Evolutionary conservation across 2,113 vertebrate species (phyloP).

Genomic region (Chaetura pelagica): DNA sequence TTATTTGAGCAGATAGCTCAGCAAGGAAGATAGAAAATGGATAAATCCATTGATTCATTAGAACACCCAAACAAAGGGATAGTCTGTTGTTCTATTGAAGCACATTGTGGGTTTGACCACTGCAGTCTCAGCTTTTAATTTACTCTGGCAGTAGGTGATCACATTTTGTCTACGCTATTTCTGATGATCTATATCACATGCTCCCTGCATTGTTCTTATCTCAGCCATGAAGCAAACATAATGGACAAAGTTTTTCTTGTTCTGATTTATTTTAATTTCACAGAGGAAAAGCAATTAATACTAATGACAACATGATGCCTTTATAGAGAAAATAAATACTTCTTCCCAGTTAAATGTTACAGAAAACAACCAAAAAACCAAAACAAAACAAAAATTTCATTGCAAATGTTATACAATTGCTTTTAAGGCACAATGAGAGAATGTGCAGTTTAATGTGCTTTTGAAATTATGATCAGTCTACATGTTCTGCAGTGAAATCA

Average conservation of each 20-base stretch:
- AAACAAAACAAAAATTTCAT: not conserved
- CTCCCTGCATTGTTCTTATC: not conserved
- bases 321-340: not conserved
- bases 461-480: not conserved
- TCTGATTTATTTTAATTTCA: slow-evolving; percentile 29
- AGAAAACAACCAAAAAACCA: not conserved
- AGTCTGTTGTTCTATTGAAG: not conserved
- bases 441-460: not conserved
- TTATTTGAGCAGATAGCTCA: not conserved
- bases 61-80: not conserved
- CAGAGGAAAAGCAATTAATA: not conserved
- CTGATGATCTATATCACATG: not conserved
- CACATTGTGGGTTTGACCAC: not conserved
- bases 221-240: not conserved
- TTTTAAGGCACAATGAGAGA: not conserved
- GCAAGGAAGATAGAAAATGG: not conserved
- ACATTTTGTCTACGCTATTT: not conserved
- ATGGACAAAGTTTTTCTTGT: not conserved
- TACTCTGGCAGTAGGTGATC: not conserved
- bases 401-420: not conserved
- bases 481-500: not conserved
- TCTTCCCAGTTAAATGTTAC: not conserved
- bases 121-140: not conserved
- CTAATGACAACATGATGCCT: not conserved
- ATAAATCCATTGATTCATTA: not conserved